phyloP scores from a whole-genome alignment of 1,140 invertebrate species.

The Listronotus bonariensis region DNA sequence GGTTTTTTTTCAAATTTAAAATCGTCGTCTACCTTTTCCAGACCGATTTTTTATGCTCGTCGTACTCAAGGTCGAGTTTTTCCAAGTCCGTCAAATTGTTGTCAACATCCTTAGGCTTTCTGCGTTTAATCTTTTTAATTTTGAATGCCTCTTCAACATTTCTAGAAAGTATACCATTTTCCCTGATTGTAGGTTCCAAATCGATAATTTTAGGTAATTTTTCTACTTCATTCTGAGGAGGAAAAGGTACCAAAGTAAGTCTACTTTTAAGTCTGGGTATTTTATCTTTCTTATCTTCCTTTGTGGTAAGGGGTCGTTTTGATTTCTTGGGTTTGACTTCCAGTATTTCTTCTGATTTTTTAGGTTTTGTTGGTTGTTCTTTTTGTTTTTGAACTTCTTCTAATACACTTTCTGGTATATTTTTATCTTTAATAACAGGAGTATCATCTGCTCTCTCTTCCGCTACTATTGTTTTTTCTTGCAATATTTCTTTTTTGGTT shows the following conservation, averaged over 20 bases:
- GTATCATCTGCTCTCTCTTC: neutral
- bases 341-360: conserved; percentile 31
- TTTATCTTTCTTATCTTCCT: conserved; percentile 59
- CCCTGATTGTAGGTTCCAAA: conserved; percentile 58
- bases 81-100: conserved; percentile 65
- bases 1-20: conserved; percentile 49
- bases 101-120: conserved; percentile 62
- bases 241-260: conserved; percentile 65
- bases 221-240: conserved; percentile 56
- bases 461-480: no score
- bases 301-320: conserved; percentile 18
- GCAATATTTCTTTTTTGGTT: neutral
- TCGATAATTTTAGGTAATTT: conserved; percentile 58
- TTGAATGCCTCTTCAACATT: conserved; percentile 72
- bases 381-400: neutral
- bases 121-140: conserved; percentile 60
- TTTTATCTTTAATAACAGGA: conserved; percentile 4
- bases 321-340: conserved; percentile 39
- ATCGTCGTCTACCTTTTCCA: conserved; percentile 52
- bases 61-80: conserved; percentile 62
- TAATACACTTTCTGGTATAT: conserved; percentile 1
- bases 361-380: conserved; percentile 8
- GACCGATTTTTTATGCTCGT: conserved; percentile 57
- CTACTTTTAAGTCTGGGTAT: conserved; percentile 71
- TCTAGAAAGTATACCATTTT: conserved; percentile 70